These are phyloP conservation scores for Hartigia nigra DNA, from an alignment of 2,888 invertebrate genomes.

Conservation along the genomic window DNA sequence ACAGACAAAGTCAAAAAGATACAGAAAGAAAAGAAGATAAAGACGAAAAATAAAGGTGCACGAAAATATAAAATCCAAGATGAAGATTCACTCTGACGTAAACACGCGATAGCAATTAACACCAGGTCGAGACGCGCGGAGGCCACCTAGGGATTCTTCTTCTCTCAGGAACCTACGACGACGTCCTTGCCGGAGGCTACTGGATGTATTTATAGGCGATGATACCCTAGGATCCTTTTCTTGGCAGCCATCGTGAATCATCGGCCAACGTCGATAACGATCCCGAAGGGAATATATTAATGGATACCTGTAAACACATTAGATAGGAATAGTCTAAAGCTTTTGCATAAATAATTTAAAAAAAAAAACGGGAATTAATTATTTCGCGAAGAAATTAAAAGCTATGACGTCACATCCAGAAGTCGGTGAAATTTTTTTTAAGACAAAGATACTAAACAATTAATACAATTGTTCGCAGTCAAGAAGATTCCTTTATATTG, in stretches of 20 bases:
- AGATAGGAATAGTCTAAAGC: background rate
- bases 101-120: background rate
- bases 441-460: background rate
- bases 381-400: background rate
- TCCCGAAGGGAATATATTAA: background rate
- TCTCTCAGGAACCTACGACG: constrained; percentile 28
- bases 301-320: background rate
- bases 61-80: constrained; percentile 22
- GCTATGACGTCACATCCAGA: background rate
- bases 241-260: constrained; percentile 14
- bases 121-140: background rate
- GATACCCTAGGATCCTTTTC: constrained; percentile 55
- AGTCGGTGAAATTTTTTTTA: background rate
- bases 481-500: background rate
- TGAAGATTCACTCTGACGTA: constrained; percentile 19
- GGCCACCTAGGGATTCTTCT: constrained; percentile 14
- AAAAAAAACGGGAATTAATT: background rate
- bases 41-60: constrained; percentile 10
- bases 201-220: constrained; percentile 63
- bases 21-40: constrained; percentile 17
- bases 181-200: constrained; percentile 63
- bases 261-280: background rate
- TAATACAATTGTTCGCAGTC: background rate
- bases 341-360: background rate
- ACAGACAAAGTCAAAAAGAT: background rate